Base-by-base conservation (phyloP, 1,140 invertebrate species). In the Zelostemma sp. region DNA sequence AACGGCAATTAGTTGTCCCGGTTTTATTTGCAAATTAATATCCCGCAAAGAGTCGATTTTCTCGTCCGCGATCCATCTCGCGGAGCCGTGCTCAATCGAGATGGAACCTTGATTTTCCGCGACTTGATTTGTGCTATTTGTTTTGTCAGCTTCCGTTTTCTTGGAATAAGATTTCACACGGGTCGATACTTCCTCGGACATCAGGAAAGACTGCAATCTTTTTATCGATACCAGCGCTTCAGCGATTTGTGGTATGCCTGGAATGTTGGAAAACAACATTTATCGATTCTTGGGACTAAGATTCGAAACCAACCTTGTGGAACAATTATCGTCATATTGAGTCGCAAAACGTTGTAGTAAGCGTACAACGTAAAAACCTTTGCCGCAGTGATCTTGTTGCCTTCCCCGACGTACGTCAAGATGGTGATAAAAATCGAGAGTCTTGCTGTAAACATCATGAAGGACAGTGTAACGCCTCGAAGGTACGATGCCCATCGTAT, bases 311-410 rank as follows among this genome's bases (percentile, higher is more conserved):
- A 88, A 12, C 91, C 90, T 73, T 91, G 83, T 0, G 92, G 91
- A 66, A 93, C 90, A 61, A 91, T 92, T n/a, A 92, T 89, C 0
- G 92, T 92, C 81, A 93, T 89, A 0, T 90, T 91, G n/a, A n/a
- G n/a, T n/a, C n/a, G n/a, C n/a, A n/a, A n/a, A n/a, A n/a, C n/a
- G n/a, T n/a, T n/a, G n/a, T 60, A 93, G 68, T 91, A 93, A 0
- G 91, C 89, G 1, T 91, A 91, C 1, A 93, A 85, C 1, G 92
- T 91, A 75, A 92, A 93, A 0, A 93, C 90, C 77, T 89, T 92
- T 61, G 93, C 89, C 0, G 95, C 92, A 0, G 89, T 92, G n/a
- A 94, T 83, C 31, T 78, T 65, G n/a, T n/a, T n/a, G n/a, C n/a
- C 88, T 6, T 89, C 81, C 0, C 92, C 86, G 2, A 95, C 88